phyloP scores from a whole-genome alignment of 2,888 invertebrate genomes.

The Noctua comes region DNA sequence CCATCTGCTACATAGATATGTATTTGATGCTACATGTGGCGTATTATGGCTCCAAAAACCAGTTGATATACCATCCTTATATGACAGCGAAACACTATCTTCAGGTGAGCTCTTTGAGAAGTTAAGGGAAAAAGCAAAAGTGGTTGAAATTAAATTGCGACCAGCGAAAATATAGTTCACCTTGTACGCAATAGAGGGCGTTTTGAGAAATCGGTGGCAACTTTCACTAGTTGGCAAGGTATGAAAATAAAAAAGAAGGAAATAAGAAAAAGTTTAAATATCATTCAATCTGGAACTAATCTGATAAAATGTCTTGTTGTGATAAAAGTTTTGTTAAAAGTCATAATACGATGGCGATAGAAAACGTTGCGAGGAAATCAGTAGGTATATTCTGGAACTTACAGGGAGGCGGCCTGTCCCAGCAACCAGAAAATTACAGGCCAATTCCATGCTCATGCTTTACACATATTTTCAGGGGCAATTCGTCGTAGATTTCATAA shows the following conservation, averaged over 20 bases:
- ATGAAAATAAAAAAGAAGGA: background rate
- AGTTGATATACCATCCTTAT: constrained; percentile 89
- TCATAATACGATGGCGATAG: background rate
- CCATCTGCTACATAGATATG: constrained; percentile 86
- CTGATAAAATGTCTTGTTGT: background rate
- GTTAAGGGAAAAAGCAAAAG: background rate
- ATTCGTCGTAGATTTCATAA: constrained; percentile 84
- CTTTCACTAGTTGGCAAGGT: background rate
- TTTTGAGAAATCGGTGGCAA: background rate
- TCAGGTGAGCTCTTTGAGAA: constrained; percentile 70
- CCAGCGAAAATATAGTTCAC: background rate
- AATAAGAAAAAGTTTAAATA: background rate
- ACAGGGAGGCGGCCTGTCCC: background rate
- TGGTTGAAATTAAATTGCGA: background rate
- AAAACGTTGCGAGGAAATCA: background rate
- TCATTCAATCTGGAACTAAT: background rate
- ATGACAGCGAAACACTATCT: constrained; percentile 88
- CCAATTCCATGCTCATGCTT: background rate
- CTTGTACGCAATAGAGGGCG: background rate
- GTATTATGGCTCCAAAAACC: constrained; percentile 86
- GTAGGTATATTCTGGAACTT: background rate
- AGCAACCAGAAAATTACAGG: background rate
- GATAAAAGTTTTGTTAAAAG: background rate
- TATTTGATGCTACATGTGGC: constrained; percentile 89
- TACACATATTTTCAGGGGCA: constrained; percentile 76